Conservation (phyloP, 2,113 vertebrate species). For the Oncorhynchus gorbuscha region DNA sequence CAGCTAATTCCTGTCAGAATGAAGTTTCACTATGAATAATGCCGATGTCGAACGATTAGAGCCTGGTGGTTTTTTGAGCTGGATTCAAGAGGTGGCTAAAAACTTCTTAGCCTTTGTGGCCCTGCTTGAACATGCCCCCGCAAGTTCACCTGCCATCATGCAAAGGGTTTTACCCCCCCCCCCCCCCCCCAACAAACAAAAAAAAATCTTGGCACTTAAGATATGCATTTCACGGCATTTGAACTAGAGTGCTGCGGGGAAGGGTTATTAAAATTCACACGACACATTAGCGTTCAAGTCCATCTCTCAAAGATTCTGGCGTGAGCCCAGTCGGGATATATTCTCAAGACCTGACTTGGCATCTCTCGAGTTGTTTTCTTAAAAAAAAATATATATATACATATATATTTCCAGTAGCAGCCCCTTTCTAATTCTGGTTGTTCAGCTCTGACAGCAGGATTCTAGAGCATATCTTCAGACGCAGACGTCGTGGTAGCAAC, state of each 20-base stretch:
- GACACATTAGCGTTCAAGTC: conserved; percentile 33
- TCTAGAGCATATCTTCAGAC: conserved; percentile 19
- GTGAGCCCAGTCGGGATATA: not conserved
- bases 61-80: not conserved
- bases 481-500: conserved; percentile 16
- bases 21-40: not conserved
- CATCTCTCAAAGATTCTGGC: conserved; percentile 5
- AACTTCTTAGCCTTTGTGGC: not conserved
- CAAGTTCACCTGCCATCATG: not conserved
- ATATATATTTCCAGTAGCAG: not conserved
- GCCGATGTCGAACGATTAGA: not conserved
- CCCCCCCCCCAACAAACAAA: too few species aligned
- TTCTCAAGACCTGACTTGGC: not conserved
- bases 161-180: not conserved
- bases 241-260: conserved; percentile 22
- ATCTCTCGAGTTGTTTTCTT: not conserved
- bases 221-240: conserved; percentile 20
- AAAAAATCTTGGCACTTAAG: not conserved
- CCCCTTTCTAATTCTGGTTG: not conserved
- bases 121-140: not conserved
- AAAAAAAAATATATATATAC: not conserved
- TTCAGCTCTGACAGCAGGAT: not conserved
- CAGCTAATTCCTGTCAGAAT: not conserved
- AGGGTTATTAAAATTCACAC: conserved; percentile 30
- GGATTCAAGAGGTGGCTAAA: not conserved